Percentiles rank a stretch among this genome's conserved stretches.
These are phyloP conservation scores for Nephila pilipes DNA, from an alignment of 1,140 invertebrate species.

Conservation along the genomic window DNA sequence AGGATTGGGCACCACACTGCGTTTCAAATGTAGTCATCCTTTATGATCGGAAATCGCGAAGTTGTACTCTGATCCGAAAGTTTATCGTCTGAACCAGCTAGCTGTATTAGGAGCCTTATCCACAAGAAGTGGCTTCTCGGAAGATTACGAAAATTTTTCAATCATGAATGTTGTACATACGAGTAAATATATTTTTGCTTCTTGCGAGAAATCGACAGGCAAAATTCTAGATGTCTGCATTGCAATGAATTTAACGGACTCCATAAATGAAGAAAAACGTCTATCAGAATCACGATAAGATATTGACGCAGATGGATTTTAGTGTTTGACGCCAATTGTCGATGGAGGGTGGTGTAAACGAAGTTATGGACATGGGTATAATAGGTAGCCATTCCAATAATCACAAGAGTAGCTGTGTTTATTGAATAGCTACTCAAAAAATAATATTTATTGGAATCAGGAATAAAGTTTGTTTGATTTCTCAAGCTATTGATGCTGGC, in stretches of 20 bases:
- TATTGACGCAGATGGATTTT: background rate
- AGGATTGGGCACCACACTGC: background rate
- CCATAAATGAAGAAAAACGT: background rate
- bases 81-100: background rate
- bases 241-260: background rate
- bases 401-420: background rate
- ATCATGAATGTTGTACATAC: background rate
- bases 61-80: background rate
- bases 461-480: slow-evolving; percentile 1
- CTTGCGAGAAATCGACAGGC: background rate
- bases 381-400: no score
- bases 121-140: background rate
- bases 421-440: background rate
- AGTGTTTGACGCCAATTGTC: background rate
- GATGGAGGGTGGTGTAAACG: slow-evolving; percentile 7
- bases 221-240: background rate
- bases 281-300: background rate
- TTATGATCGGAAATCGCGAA: background rate
- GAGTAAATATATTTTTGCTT: background rate
- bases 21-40: background rate
- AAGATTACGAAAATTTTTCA: background rate
- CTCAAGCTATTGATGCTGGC: background rate
- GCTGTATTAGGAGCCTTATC: background rate
- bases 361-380: background rate
- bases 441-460: background rate